Evolutionary conservation across 2,113 vertebrate genomes (phyloP).

Genomic region (Gorsachius goisagi): DNA sequence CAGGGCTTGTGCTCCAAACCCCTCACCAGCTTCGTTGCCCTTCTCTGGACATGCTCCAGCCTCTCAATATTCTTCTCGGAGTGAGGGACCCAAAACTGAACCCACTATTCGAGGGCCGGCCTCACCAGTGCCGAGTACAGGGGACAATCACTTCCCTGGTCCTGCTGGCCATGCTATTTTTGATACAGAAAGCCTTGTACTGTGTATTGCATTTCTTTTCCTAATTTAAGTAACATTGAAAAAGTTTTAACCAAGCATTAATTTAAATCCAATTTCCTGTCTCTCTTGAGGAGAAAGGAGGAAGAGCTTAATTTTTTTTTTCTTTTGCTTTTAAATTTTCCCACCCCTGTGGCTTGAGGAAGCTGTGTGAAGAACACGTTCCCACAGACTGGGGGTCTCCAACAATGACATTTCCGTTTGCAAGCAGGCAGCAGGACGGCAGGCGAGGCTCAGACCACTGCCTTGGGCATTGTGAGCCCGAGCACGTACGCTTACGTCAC

Average conservation of each 20-base stretch:
- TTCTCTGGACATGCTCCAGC: neutral
- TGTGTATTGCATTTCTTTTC: neutral
- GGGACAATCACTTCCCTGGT: neutral
- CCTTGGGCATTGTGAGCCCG: conserved; percentile 16
- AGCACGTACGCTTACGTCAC: conserved; percentile 53
- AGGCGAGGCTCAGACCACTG: neutral
- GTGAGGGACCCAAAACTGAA: neutral
- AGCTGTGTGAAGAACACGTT: conserved; percentile 8
- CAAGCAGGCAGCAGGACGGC: neutral
- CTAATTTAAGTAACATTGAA: neutral
- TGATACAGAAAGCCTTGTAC: neutral
- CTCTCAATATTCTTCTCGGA: neutral
- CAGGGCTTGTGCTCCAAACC: neutral
- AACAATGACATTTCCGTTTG: conserved; percentile 33
- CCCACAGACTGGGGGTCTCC: conserved; percentile 50
- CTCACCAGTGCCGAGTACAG: neutral
- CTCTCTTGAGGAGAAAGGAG: neutral
- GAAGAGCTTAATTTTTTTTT: neutral
- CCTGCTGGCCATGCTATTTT: neutral
- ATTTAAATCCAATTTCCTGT: conserved; percentile 54
- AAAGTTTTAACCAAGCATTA: conserved; percentile 3
- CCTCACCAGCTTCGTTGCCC: neutral
- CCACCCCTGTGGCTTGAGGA: conserved; percentile 47
- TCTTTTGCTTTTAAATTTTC: neutral
- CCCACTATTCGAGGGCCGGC: neutral